These are phyloP conservation scores for Scaptomyza polygonia DNA, from an alignment of 2,888 invertebrate species.

Conservation along the genomic window DNA sequence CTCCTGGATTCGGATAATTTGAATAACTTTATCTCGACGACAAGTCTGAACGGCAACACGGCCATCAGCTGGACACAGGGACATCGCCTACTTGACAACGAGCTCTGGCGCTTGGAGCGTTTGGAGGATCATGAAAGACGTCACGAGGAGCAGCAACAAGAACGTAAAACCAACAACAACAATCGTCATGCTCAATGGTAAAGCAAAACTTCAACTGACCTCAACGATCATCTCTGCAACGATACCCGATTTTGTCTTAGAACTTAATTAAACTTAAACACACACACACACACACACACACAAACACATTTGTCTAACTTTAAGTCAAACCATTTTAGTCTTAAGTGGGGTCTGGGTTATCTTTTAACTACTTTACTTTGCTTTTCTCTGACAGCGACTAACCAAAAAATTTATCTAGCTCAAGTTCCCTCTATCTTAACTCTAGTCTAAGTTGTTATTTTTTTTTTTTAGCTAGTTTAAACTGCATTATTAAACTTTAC, in stretches of 20 bases:
- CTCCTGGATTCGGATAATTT: slow-evolving; percentile 69
- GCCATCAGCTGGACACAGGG: slow-evolving; percentile 61
- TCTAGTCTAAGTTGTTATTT: slow-evolving; percentile 54
- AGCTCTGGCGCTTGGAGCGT: slow-evolving; percentile 68
- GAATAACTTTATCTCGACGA: slow-evolving; percentile 58
- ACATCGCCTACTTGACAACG: slow-evolving; percentile 57
- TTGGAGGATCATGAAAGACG: slow-evolving; percentile 49
- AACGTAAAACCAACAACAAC: slow-evolving; percentile 33
- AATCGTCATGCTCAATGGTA: slow-evolving; percentile 62
- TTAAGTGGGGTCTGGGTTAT: slow-evolving; percentile 49
- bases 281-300: slow-evolving; percentile 12
- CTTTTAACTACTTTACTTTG: slow-evolving; percentile 25
- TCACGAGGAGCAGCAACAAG: slow-evolving; percentile 38
- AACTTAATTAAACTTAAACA: slow-evolving; percentile 18
- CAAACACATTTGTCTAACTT: slow-evolving; percentile 4
- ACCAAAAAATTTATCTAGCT: slow-evolving; percentile 42
- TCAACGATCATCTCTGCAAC: slow-evolving; percentile 41
- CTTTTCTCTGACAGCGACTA: slow-evolving; percentile 44
- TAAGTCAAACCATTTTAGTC: slow-evolving; percentile 37
- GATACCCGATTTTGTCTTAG: slow-evolving; percentile 59
- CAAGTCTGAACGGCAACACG: slow-evolving; percentile 59
- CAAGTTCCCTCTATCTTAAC: slow-evolving; percentile 45
- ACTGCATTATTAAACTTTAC: slow-evolving; percentile 54
- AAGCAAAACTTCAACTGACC: slow-evolving; percentile 50
- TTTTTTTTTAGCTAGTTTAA: slow-evolving; percentile 58